Percentiles rank a stretch among this genome's conserved stretches.
Conservation (phyloP, 2,797 vertebrate genomes). For the Amblyraja radiata region DNA sequence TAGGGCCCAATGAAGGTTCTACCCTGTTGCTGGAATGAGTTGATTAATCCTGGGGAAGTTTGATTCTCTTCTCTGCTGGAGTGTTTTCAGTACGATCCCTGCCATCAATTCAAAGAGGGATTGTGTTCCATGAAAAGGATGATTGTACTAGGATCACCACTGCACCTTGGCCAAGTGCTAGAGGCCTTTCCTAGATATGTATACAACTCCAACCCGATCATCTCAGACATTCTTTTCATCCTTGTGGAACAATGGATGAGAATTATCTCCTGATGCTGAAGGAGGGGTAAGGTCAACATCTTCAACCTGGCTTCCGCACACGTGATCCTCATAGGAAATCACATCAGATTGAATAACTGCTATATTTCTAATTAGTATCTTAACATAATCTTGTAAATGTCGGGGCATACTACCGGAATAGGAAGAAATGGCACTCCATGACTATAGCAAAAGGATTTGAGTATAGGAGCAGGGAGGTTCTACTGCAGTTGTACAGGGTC, state of each 20-base stretch:
- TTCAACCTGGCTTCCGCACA: neutral
- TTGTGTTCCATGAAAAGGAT: neutral
- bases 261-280: too few relatives aligned
- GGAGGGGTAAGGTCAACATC: neutral
- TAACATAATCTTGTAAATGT: too few relatives aligned
- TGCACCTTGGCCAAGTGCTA: neutral
- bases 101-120: neutral
- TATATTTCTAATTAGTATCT: neutral
- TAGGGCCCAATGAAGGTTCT: neutral
- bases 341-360: neutral
- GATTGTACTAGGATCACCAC: too few relatives aligned
- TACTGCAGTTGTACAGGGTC: too few relatives aligned
- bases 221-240: neutral
- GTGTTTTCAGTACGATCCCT: too few relatives aligned
- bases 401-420: too few relatives aligned
- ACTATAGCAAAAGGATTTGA: too few relatives aligned
- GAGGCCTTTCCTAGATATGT: too few relatives aligned
- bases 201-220: neutral
- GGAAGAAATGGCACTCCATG: too few relatives aligned
- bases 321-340: neutral
- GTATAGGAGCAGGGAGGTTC: too few relatives aligned
- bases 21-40: neutral
- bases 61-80: too few relatives aligned
- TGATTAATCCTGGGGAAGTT: neutral
- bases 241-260: too few relatives aligned